These are phyloP conservation scores for Etheostoma cragini DNA, from an alignment of 2,113 vertebrate genomes.

Conservation along the genomic window DNA sequence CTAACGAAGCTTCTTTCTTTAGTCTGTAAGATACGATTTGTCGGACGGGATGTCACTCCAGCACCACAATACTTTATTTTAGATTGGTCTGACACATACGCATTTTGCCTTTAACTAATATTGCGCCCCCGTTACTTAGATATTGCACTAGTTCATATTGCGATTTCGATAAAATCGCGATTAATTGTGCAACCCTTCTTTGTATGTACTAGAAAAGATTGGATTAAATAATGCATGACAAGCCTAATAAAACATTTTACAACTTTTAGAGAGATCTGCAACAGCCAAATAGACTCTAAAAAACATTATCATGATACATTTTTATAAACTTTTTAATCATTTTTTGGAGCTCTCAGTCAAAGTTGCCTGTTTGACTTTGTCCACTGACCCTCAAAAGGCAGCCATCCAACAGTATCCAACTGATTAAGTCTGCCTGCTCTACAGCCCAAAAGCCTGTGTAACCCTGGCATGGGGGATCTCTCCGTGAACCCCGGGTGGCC, in stretches of 20 bases:
- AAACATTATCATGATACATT: background rate
- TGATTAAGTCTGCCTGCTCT: constrained; percentile 41
- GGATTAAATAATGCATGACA: background rate
- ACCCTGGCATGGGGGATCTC: constrained; percentile 21
- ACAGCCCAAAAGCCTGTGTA: constrained; percentile 38
- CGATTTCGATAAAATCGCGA: no score
- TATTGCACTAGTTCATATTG: no score
- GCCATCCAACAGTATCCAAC: constrained; percentile 40
- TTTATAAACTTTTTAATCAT: background rate
- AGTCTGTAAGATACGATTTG: no score
- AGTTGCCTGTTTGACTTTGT: constrained; percentile 34
- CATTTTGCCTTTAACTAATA: no score
- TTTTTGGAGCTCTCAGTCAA: constrained; percentile 8
- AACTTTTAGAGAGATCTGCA: background rate
- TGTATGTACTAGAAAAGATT: background rate
- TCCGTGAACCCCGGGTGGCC: constrained; percentile 8
- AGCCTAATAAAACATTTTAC: background rate
- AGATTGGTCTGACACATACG: no score
- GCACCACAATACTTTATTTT: no score
- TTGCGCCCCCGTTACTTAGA: no score
- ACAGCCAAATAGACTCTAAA: background rate
- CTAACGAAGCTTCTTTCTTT: no score
- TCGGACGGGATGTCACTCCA: no score
- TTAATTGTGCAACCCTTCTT: background rate
- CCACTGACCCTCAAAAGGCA: constrained; percentile 42